These are phyloP conservation scores for Catocala sponsa DNA, from an alignment of 2,888 invertebrate species.

Conservation along the genomic window DNA sequence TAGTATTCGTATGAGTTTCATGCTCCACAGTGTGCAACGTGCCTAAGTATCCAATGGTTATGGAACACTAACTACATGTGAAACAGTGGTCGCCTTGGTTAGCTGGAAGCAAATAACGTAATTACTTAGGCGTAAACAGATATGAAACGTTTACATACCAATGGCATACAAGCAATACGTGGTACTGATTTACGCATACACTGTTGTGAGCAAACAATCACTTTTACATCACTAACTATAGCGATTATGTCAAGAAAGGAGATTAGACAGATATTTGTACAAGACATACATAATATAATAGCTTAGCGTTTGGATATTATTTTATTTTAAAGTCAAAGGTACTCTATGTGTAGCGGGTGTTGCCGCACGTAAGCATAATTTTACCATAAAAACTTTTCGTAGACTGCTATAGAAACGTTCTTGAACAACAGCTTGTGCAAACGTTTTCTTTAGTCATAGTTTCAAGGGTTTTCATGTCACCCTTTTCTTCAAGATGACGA, in stretches of 20 bases:
- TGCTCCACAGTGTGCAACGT: neutral
- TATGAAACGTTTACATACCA: slow-evolving; percentile 7
- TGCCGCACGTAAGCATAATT: too few relatives aligned
- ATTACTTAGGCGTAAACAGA: slow-evolving; percentile 17
- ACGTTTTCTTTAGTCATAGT: too few relatives aligned
- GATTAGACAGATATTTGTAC: neutral
- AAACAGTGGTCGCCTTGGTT: slow-evolving; percentile 3
- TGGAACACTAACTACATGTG: slow-evolving; percentile 9
- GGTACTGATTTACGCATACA: slow-evolving; percentile 10
- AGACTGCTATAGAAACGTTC: too few relatives aligned
- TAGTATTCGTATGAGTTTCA: too few relatives aligned
- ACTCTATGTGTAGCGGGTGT: too few relatives aligned
- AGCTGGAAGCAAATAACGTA: slow-evolving; percentile 18
- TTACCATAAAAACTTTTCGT: too few relatives aligned
- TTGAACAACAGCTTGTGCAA: too few relatives aligned
- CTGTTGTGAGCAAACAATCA: slow-evolving; percentile 16
- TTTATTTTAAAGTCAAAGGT: too few relatives aligned
- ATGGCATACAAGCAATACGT: slow-evolving; percentile 8
- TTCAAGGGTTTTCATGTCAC: too few relatives aligned
- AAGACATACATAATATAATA: neutral
- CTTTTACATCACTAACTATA: slow-evolving; percentile 3
- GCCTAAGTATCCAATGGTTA: slow-evolving; percentile 5
- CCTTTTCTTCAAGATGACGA: too few relatives aligned
- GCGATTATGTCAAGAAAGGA: slow-evolving; percentile 1
- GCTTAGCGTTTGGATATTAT: too few relatives aligned